These are phyloP conservation scores for Ochropleura plecta DNA, from an alignment of 2,888 invertebrate genomes.

Conservation along the genomic window DNA sequence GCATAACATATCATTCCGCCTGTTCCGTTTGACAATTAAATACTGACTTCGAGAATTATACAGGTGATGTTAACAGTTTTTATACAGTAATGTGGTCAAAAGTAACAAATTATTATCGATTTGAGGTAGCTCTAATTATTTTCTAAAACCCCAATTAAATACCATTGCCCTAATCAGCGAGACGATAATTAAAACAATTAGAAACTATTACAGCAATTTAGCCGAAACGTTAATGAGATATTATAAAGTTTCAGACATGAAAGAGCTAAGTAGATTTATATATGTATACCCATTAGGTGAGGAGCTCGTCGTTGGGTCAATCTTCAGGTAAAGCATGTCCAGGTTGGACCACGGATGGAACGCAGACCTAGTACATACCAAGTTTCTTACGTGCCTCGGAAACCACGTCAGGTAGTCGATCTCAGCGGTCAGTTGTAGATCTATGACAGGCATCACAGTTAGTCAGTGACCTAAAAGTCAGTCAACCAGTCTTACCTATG, in stretches of 20 bases:
- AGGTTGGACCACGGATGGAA: no score
- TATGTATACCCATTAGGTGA: background rate
- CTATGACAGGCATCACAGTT: no score
- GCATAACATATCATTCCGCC: no score
- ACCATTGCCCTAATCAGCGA: background rate
- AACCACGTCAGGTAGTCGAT: no score
- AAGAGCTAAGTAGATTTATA: background rate
- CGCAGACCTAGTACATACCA: no score
- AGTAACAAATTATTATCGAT: background rate
- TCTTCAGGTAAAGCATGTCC: no score
- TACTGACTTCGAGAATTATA: background rate
- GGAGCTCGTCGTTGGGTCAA: background rate
- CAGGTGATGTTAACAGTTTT: background rate
- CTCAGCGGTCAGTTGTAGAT: no score
- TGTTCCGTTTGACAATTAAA: no score
- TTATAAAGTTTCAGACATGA: background rate
- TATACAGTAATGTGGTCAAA: background rate
- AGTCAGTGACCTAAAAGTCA: no score
- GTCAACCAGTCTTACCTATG: no score
- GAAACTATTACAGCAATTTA: slow-evolving; percentile 16
- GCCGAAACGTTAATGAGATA: slow-evolving; percentile 1
- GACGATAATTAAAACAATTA: slow-evolving; percentile 24
- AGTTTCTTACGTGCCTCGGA: no score
- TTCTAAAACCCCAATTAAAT: slow-evolving; percentile 4
- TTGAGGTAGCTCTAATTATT: slow-evolving; percentile 2